Evolutionary conservation across 2,113 vertebrate species (phyloP), one percentile per base, ranked within the genome.

Genomic region (Lepus europaeus): DNA sequence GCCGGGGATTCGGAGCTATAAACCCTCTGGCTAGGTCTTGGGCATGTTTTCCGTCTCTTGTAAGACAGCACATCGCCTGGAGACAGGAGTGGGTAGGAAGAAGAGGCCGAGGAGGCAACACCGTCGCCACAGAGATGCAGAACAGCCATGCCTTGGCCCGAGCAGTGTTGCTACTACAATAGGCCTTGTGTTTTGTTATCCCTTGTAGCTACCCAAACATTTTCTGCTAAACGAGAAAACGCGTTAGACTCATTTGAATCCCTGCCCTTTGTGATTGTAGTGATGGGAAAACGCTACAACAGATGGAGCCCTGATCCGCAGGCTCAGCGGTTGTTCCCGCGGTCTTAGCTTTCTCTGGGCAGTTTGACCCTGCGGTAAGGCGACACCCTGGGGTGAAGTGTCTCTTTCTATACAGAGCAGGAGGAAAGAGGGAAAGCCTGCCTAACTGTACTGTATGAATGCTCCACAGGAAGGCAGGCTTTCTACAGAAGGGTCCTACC

Each of bases 251-350:
- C 85, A 51, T 92, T 93, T 85, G 73, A 89, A 93, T 92, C 51
- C 74, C 81, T 96, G 73, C 89, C 77, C 91, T 96, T 94, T 96
- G 95, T 69, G 89, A 16, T 59, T 93, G 96, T 96, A 94, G 90
- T 96, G 94, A 81, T 11, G 69, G 90, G 77, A 68, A 94, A 91
- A 59, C 78, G 29, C 23, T n/a, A 78, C 63, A 72, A 33, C 95
- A 64, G 86, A 49, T 0, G 76, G 72, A 91, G 25, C 27, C 2
- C 64, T 70, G 68, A 88, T 69, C 36, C 53, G 70, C 29, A 22
- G 61, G 87, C 69, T 97, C 91, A 84, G 79, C 56, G 51, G 76
- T 63, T 29, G 59, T 36, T 76, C 45, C n/a, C 49, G 84, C 31
- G 49, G 77, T 20, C 49, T 61, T 69, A 76, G 36, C n/a, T 90